phyloP scores from a whole-genome alignment of 2,113 vertebrate species.

The Alouatta palliata region DNA sequence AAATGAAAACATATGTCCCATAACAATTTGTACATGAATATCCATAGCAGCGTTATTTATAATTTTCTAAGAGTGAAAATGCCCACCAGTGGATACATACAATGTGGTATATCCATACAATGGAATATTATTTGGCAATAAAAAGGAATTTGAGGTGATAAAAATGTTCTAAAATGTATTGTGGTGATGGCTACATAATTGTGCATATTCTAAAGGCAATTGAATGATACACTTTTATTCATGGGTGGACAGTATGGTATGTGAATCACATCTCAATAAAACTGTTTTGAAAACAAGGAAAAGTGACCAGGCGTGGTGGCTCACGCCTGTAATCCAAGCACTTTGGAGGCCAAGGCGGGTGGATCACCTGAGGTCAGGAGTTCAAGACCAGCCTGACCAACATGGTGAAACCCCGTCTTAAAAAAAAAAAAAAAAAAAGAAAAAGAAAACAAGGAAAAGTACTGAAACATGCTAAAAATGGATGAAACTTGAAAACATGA shows the following conservation, averaged over 20 bases:
- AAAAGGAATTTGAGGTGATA: not conserved
- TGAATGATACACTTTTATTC: not conserved
- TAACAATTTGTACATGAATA: not conserved
- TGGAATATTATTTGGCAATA: not conserved
- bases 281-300: too few species aligned
- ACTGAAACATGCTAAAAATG: not conserved
- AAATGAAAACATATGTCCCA: not conserved
- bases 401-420: too few species aligned
- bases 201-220: not conserved
- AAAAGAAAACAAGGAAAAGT: not conserved
- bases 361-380: too few species aligned
- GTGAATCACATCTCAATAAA: not conserved
- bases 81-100: not conserved
- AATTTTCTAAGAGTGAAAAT: not conserved
- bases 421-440: too few species aligned
- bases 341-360: too few species aligned
- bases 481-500: not conserved
- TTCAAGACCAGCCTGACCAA: too few species aligned
- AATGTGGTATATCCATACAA: not conserved
- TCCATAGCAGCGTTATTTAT: not conserved
- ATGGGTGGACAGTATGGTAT: not conserved
- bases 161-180: not conserved
- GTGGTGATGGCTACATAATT: not conserved
- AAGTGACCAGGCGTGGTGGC: too few species aligned
- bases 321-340: too few species aligned